Base-by-base conservation (phyloP, 2,797 vertebrate genomes). In the Megaceryle alcyon region DNA sequence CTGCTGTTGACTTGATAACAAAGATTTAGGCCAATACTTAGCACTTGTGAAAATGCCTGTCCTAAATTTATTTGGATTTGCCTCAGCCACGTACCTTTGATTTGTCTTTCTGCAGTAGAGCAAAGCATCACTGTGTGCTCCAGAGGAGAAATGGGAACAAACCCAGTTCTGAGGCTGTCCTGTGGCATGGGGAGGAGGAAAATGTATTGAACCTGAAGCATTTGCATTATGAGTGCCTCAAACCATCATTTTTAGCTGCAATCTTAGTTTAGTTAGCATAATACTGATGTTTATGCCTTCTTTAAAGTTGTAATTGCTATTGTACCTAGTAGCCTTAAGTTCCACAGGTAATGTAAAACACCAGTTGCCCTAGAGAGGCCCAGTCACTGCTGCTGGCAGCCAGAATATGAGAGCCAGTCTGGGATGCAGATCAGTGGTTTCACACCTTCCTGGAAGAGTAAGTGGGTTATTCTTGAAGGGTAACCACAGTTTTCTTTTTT, bases 1-100 rank as follows among this genome's bases (percentile, higher is more conserved):
- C 59, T 86, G 70, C 59, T 78, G 29, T 80, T 94, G 82, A 26
- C 48, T 91, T 44, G 13, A 26, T 12, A 33, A 41, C 1, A 2
- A 78, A 91, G 53, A 95, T 83, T 86, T 91, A 91, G 92, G 95
- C 46, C 70, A 79, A 21, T 33, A 51, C 33, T 75, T 83, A 35
- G 54, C 53, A 17, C 59, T 41, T 66, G 49, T 72, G 72, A 78
- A 92, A 83, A 90, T 88, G 65, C 25, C 17, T 76, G 43, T 69
- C 88, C 93, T 86, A 72, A 95, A 88, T 91, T 69, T 69, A 63
- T 83, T 88, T 84, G 73, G 21, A 65, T 88, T 81, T 90, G 29
- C 46, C 26, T 88, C 70, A 83, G 43, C 28, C 26, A 91, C 54
- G 43, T 7, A n/a, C 22, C 22, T 71, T 63, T 46, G 20, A 37